phyloP scores from a whole-genome alignment of 2,888 invertebrate genomes.

The Oeneis ivallda region DNA sequence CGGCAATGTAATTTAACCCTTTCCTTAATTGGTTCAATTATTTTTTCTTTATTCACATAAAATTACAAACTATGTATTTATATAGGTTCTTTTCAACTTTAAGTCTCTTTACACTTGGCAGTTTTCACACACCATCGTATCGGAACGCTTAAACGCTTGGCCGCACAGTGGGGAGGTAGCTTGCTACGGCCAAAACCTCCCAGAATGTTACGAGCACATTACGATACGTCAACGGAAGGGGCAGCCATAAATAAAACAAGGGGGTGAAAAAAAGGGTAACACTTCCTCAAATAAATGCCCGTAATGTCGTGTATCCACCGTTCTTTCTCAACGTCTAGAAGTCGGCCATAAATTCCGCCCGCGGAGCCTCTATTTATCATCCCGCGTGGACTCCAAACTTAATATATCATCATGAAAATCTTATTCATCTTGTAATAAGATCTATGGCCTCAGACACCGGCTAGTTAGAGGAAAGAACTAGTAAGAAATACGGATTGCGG shows the following conservation, averaged over 20 bases:
- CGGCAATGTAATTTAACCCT: no score
- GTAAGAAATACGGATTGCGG: background rate
- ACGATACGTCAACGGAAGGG: slow-evolving; percentile 9
- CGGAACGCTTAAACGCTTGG: no score
- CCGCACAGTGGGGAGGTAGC: no score
- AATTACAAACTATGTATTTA: no score
- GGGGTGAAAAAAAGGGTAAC: slow-evolving; percentile 15
- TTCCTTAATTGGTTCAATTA: no score
- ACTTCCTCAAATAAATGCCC: slow-evolving; percentile 38
- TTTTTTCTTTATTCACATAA: no score
- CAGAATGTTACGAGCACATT: background rate
- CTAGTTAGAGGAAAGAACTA: background rate
- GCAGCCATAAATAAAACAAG: slow-evolving; percentile 19
- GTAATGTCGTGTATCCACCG: slow-evolving; percentile 41
- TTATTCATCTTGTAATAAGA: slow-evolving; percentile 33
- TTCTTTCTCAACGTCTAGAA: slow-evolving; percentile 42
- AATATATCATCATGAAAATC: slow-evolving; percentile 43
- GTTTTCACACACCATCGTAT: no score
- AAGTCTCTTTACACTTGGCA: no score
- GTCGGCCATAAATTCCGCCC: slow-evolving; percentile 42
- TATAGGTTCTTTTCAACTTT: no score
- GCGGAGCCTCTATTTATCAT: slow-evolving; percentile 43
- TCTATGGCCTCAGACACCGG: slow-evolving; percentile 10
- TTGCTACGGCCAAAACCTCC: no score
- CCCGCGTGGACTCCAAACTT: slow-evolving; percentile 40